Evolutionary conservation across 1,140 invertebrate genomes (phyloP), one percentile per base, ranked within the genome.

Genomic region (Orchesella cincta): DNA sequence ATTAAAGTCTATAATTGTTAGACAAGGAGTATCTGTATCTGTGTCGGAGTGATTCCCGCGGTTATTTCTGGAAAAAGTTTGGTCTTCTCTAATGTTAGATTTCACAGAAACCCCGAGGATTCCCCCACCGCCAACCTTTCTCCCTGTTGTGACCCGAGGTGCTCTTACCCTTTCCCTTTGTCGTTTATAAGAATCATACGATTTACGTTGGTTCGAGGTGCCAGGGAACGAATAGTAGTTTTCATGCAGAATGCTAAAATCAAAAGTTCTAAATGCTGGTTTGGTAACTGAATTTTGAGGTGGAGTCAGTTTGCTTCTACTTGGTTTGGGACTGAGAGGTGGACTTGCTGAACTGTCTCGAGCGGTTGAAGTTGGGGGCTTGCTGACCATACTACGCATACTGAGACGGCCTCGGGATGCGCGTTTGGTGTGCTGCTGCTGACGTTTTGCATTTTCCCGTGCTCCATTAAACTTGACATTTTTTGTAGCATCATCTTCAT

Each of bases 1-100:
- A 86, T 92, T 92, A 83, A 92, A 90, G 86, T 92, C 91, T 82
- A 92, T 91, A 80, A 92, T 91, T 28, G 90, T 89, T 74, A 92
- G 87, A 81, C 88, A 88, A 5, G 90, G 90, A 83, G 85, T 83
- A 26, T 85, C 33, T 36, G 70, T 51, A 18, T 75, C 33, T 54
- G 79, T 76, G 29, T 76, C 46, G 36, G 76, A 76, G 71, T 74
- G 33, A 64, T 62, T 39, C 76, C 8, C 39, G 16, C 54, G 28
- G n/a, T n/a, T n/a, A n/a, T n/a, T n/a, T n/a, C n/a, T n/a, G n/a
- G n/a, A n/a, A n/a, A n/a, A n/a, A n/a, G n/a, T 36, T 33, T 67
- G 51, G 3, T 26, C 0, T n/a, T 52, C 64, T 67, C 35, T n/a
- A 1, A 16, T 51, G 39, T 8, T 26, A 18, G n/a, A 1, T 35